Base-by-base conservation (phyloP, 2,113 vertebrate genomes). In the Verasper variegatus region DNA sequence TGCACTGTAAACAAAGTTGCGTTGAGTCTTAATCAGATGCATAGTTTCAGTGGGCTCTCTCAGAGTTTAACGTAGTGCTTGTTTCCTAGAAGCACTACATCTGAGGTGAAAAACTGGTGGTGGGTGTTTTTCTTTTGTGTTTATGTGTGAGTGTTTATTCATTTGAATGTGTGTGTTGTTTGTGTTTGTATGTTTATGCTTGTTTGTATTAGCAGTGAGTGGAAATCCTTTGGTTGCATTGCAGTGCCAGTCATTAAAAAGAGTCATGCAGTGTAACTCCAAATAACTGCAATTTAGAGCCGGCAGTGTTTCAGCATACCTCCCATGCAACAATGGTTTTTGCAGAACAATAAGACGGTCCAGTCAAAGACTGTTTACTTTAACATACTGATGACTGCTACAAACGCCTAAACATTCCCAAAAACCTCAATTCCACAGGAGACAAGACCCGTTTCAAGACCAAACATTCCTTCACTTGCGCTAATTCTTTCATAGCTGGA, bases 1-100 rank as follows among this genome's bases (percentile, higher is more conserved):
- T 56, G n/a, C 15, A 78, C 54, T 71, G 58, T 89, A 88, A 90
- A 88, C 87, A 90, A 78, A 75, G 66, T 61, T 61, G 59, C 45
- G 7, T 78, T 63, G 37, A 72, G 80, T 72, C 65, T 60, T 86
- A 82, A 89, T 90, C 74, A 81, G 49, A 69, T 76, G 58, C 68
- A 82, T 65, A 74, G 65, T 87, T 86, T 86, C 47, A 31, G 45
- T 47, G 79, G 69, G 69, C 63, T 47, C 59, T 17, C 51, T 68
- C 17, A 68, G 74, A 67, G 17, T 78, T 58, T 73, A 84, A 85
- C 88, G 59, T 47, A 31, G 68, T 60, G 58, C 69, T 52, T 74
- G 31, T 65, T 87, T 76, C 52, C 42, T 49, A 21, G 57, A 75
- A 71, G 24, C 20, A 11, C 52, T 23, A 17, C 17, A 59, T 71